A percentile compares a stretch with the other conserved stretches of the same genome.
Conservation (phyloP, 2,797 vertebrate genomes). For the Podargus strigoides region DNA sequence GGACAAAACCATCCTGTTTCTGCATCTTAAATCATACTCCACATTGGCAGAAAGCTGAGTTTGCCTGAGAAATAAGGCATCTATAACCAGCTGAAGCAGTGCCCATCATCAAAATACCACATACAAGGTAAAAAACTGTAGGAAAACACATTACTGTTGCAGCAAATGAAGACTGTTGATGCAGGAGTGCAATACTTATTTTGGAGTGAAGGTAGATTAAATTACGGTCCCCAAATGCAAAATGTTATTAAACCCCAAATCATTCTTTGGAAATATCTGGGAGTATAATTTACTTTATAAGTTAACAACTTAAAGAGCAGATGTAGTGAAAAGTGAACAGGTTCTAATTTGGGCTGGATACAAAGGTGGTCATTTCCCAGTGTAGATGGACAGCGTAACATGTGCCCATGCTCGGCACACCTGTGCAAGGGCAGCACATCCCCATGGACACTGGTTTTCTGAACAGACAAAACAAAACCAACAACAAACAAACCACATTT, state of each 20-base stretch:
- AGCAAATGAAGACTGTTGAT: not conserved
- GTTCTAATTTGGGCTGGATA: not conserved
- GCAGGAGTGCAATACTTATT: not conserved
- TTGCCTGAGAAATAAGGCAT: not conserved
- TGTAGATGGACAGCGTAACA: not conserved
- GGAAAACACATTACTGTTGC: not conserved
- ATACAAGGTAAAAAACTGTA: not conserved
- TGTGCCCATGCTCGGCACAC: rapidly evolving
- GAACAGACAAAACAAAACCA: not conserved
- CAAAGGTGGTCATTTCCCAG: rapidly evolving
- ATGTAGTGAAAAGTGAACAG: not conserved
- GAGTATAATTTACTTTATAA: not conserved
- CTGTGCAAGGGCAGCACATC: not conserved
- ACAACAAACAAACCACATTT: not conserved
- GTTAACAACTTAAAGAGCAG: not conserved
- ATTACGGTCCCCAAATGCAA: not conserved
- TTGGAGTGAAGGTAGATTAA: not conserved
- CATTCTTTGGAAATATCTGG: not conserved
- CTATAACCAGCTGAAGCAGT: not conserved
- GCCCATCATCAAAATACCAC: not conserved
- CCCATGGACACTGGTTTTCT: not conserved
- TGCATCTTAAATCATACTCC: not conserved
- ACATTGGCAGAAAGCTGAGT: not conserved
- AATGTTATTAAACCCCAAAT: not conserved
- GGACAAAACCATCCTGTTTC: not conserved